Evolutionary conservation across 1,140 invertebrate species (phyloP).

Genomic region (Bombus confusus): DNA sequence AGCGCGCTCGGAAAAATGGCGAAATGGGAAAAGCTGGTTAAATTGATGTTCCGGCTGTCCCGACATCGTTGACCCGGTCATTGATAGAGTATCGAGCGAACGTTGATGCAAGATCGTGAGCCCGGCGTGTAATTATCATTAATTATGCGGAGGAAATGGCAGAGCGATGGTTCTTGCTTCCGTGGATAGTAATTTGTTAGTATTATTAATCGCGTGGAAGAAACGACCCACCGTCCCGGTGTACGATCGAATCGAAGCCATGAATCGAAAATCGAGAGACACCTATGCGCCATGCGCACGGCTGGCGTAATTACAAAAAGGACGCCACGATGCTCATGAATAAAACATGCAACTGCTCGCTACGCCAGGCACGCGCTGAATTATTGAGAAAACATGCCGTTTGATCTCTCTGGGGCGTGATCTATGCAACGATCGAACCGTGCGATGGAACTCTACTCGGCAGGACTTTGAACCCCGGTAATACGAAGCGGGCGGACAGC

Average conservation of each 20-base stretch:
- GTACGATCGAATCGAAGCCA: conserved; percentile 37
- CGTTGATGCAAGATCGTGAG: not conserved
- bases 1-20: not conserved
- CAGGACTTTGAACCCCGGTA: conserved; percentile 41
- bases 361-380: conserved; percentile 66
- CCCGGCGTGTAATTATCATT: conserved; percentile 7
- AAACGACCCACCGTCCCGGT: conserved; percentile 5
- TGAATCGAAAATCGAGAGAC: conserved; percentile 56
- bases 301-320: conserved; percentile 68
- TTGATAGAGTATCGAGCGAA: conserved; percentile 8
- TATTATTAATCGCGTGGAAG: conserved; percentile 34
- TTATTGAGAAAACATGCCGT: conserved; percentile 63
- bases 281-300: conserved; percentile 27
- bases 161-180: conserved; percentile 1
- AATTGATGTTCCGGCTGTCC: not conserved
- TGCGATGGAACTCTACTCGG: not conserved
- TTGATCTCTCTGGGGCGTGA: conserved; percentile 38
- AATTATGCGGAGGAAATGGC: not conserved
- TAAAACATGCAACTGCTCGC: conserved; percentile 65
- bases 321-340: conserved; percentile 60
- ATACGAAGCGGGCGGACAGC: not conserved
- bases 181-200: conserved; percentile 49
- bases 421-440: conserved; percentile 25
- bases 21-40: too few species aligned
- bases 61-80: conserved; percentile 2